Evolutionary conservation across 2,113 vertebrate genomes (phyloP).

Genomic region (Sterna hirundo): DNA sequence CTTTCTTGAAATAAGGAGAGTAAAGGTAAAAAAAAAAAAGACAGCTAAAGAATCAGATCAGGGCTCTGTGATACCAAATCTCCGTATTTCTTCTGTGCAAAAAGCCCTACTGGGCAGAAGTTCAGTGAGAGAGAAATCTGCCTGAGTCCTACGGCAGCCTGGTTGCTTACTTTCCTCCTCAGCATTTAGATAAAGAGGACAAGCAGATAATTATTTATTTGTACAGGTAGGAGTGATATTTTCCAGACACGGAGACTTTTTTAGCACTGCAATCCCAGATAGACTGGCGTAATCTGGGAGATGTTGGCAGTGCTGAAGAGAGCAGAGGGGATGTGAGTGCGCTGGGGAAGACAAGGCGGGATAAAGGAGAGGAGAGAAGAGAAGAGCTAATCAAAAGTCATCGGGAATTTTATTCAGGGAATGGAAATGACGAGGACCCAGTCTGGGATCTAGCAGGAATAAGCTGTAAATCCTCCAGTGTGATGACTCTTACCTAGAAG

Average conservation of each 20-base stretch:
- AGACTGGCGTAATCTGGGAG: neutral
- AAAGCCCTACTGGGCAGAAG: neutral
- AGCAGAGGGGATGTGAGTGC: neutral
- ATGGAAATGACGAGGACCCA: neutral
- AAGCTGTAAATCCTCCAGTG: neutral
- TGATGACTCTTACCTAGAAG: neutral
- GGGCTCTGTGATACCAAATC: neutral
- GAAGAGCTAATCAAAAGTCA: neutral
- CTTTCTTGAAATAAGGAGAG: neutral
- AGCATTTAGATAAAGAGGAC: neutral
- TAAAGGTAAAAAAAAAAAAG: neutral
- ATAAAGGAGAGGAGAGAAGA: neutral
- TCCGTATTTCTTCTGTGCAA: neutral
- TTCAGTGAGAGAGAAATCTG: neutral
- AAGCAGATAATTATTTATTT: neutral
- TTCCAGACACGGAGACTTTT: neutral
- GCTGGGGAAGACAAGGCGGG: neutral
- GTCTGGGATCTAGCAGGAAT: neutral
- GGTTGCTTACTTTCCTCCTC: neutral
- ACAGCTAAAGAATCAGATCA: neutral
- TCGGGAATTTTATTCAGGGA: neutral
- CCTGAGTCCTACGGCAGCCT: neutral
- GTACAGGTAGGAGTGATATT: neutral
- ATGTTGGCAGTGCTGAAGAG: neutral
- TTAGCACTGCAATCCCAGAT: neutral